phyloP scores from a whole-genome alignment of 1,140 invertebrate species.

The Acarapis woodi region DNA sequence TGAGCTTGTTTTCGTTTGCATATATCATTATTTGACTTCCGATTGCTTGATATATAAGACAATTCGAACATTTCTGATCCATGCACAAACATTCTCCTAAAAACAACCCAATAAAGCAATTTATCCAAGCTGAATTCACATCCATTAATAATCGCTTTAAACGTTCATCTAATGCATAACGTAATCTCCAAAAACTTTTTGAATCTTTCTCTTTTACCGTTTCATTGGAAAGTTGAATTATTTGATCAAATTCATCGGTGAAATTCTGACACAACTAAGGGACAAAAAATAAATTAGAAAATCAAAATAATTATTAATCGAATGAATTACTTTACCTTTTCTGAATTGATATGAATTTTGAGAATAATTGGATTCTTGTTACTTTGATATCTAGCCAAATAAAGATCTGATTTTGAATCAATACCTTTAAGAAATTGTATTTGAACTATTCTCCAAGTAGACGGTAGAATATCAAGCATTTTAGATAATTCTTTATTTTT shows the following conservation, averaged over 20 bases:
- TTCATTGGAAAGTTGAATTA: conserved; percentile 8
- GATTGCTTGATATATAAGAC: background rate
- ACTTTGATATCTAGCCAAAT: conserved; percentile 5
- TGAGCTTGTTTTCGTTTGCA: background rate
- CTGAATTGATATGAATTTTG: conserved; percentile 4
- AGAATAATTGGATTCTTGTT: conserved; percentile 3
- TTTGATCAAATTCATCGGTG: conserved; percentile 9
- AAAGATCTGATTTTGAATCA: conserved; percentile 1
- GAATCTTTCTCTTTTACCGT: conserved; percentile 9
- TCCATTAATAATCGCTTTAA: conserved; percentile 14
- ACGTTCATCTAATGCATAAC: conserved; percentile 6
- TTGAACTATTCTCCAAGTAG: conserved; percentile 7
- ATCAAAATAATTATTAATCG: background rate
- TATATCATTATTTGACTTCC: background rate
- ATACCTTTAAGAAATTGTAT: background rate
- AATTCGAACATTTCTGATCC: conserved; percentile 18
- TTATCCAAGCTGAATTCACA: conserved; percentile 30
- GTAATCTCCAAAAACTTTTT: conserved; percentile 10
- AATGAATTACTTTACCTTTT: conserved; percentile 6
- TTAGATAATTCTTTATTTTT: background rate
- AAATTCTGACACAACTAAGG: conserved; percentile 8
- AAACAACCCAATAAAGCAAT: conserved; percentile 28
- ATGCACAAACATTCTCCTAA: conserved; percentile 23
- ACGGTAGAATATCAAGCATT: background rate
- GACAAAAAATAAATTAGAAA: conserved; percentile 1